phyloP scores from a whole-genome alignment of 2,888 invertebrate species.

The Punctoribates punctum region DNA sequence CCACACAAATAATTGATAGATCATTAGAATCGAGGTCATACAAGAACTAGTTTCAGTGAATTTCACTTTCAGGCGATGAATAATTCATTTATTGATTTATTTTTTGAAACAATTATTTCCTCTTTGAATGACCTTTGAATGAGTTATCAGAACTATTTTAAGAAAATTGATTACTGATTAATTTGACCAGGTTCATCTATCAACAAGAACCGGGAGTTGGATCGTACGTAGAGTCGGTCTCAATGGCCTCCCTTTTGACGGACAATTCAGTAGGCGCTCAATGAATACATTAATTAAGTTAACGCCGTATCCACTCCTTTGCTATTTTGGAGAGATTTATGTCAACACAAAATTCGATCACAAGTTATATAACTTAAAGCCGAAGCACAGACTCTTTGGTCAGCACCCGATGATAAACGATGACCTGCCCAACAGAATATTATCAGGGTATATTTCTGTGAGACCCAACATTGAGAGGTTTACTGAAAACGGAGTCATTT shows the following conservation, averaged over 20 bases:
- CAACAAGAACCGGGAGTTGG: conserved; percentile 57
- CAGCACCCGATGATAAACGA: conserved; percentile 54
- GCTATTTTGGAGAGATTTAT: conserved; percentile 44
- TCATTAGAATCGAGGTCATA: too few species aligned
- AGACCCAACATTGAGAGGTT: conserved; percentile 52
- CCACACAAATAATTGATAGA: too few species aligned
- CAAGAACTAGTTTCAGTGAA: too few species aligned
- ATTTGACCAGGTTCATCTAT: conserved; percentile 53
- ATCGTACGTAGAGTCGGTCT: conserved; percentile 55
- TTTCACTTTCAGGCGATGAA: too few species aligned
- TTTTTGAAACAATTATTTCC: neutral
- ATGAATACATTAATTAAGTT: conserved; percentile 44
- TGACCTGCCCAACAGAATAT: conserved; percentile 55
- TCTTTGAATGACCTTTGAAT: neutral
- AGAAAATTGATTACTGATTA: neutral
- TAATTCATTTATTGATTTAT: too few species aligned
- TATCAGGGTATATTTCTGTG: conserved; percentile 53
- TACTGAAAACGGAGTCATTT: conserved; percentile 50
- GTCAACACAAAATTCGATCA: conserved; percentile 53
- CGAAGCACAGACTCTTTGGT: conserved; percentile 52
- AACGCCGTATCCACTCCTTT: conserved; percentile 44
- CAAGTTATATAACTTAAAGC: conserved; percentile 53
- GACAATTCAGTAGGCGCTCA: conserved; percentile 42
- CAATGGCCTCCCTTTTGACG: conserved; percentile 54
- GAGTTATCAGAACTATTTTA: neutral